Evolutionary conservation across 2,888 invertebrate species (phyloP), one percentile per base, ranked within the genome.

Genomic region (Dynastes hyllus): DNA sequence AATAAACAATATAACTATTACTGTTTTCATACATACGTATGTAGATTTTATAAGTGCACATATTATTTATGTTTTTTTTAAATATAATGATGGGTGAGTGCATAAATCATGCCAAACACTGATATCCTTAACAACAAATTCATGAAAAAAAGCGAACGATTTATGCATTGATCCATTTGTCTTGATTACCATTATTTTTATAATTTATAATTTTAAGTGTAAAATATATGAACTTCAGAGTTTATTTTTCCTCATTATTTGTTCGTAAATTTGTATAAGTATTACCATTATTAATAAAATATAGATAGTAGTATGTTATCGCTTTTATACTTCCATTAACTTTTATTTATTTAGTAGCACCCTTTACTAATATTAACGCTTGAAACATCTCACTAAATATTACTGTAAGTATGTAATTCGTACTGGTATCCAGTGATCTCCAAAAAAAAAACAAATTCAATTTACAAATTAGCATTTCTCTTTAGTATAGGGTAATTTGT

Each of bases 121-220:
- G 1, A 13, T 6, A 11, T 55, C 6, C 4, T 55, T 66, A 53
- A 53, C 4, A 6, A 40, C 40, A 32, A 70, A 40, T 11, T n/a
- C 13, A 53, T 55, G 32, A 32, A 55, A 2, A 6, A 27, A 2
- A 73, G 16, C 3, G 27, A 45, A 61, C 40, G 45, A 61, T 40
- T 50, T 73, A 73, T 73, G 6, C 11, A 61, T 61, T 61, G 40
- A 37, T 27, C 40, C 61, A 73, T 51, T 45, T 73, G 1, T 22
- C 9, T 61, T 69, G 22, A 69, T 58, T 73, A 50, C 61, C 58
- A 73, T 73, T 69, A 69, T 50, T 50, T 73, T 73, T 73, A 58
- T 73, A 73, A 71, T 73, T 73, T 73, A 73, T 61, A 61, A 40
- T 61, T 61, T 32, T 71, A 71, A 61, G 37, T 73, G 73, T 73